A percentile compares a stretch with the other conserved stretches of the same genome.
Evolutionary conservation across 2,888 invertebrate genomes (phyloP).

Genomic region (Pristionchus exspectatus): DNA sequence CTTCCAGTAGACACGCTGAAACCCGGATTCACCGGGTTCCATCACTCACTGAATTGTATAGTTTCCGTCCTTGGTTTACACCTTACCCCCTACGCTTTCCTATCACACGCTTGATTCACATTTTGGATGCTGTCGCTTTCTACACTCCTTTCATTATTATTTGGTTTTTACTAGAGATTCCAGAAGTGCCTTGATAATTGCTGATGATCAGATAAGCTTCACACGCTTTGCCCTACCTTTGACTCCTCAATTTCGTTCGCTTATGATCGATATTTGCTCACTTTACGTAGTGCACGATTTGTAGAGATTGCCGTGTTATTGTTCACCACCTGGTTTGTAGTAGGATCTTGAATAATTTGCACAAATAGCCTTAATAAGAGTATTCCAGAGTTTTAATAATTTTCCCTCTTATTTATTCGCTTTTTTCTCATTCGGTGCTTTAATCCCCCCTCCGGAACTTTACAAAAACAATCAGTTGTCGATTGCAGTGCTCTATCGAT

Average conservation of each 20-base stretch:
- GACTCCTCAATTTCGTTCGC: slow-evolving; percentile 1
- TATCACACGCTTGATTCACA: slow-evolving; percentile 20
- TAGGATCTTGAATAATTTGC: slow-evolving; percentile 25
- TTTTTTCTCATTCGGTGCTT: slow-evolving; percentile 26
- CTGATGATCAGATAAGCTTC: background rate
- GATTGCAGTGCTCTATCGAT: slow-evolving; percentile 29
- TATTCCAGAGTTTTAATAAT: slow-evolving; percentile 12
- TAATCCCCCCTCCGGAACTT: background rate
- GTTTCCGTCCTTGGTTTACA: background rate
- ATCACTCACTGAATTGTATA: background rate
- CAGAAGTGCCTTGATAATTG: background rate
- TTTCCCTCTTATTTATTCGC: background rate
- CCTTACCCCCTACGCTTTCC: background rate
- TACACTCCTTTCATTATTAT: background rate
- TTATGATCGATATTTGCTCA: background rate
- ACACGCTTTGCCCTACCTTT: background rate
- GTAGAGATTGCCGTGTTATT: slow-evolving; percentile 39
- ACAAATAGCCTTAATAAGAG: slow-evolving; percentile 34
- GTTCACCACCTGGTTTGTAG: background rate
- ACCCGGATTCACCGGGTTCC: background rate
- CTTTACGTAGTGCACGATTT: slow-evolving; percentile 10
- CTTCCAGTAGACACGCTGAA: slow-evolving; percentile 30
- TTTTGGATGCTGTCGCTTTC: slow-evolving; percentile 47
- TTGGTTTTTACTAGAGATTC: background rate
- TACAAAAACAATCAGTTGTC: slow-evolving; percentile 27